A percentile compares a stretch with the other conserved stretches of the same genome.
Evolutionary conservation across 2,113 vertebrate species (phyloP).

Genomic region (Ammodytes dubius): DNA sequence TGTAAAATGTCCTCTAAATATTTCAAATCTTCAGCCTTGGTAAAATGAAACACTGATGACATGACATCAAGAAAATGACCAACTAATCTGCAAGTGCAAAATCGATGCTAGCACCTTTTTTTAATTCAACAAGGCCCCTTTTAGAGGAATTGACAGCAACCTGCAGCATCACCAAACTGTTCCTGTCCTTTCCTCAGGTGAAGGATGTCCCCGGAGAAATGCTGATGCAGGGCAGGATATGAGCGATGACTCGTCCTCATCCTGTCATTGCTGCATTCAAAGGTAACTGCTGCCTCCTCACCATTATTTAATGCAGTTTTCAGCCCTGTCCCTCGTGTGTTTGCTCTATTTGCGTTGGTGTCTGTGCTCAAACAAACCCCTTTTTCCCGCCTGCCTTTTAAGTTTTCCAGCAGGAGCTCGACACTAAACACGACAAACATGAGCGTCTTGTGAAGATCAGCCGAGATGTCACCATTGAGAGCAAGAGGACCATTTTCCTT

Average conservation of each 20-base stretch:
- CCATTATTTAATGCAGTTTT: not conserved
- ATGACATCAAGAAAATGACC: not conserved
- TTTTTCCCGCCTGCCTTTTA: conserved; percentile 3
- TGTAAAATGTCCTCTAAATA: not conserved
- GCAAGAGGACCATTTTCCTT: conserved; percentile 97
- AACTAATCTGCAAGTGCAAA: not conserved
- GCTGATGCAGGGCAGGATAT: conserved; percentile 84
- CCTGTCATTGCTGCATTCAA: conserved; percentile 89
- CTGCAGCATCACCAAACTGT: not conserved
- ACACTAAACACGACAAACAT: conserved; percentile 94
- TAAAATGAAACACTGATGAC: not conserved
- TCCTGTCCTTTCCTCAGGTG: conserved; percentile 67
- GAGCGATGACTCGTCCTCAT: conserved; percentile 82
- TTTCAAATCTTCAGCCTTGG: not conserved
- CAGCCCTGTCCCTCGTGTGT: no score
- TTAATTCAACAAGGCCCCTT: not conserved
- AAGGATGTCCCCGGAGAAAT: conserved; percentile 88
- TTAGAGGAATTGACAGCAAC: not conserved
- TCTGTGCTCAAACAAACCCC: not conserved
- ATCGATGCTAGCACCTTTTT: not conserved
- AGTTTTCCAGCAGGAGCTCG: conserved; percentile 97
- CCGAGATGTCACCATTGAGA: conserved; percentile 97
- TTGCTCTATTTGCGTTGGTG: not conserved
- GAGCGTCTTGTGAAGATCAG: conserved; percentile 97
- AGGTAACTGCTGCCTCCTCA: conserved; percentile 77